Conservation (phyloP, 2,113 vertebrate species). For the Grallaria varia region DNA sequence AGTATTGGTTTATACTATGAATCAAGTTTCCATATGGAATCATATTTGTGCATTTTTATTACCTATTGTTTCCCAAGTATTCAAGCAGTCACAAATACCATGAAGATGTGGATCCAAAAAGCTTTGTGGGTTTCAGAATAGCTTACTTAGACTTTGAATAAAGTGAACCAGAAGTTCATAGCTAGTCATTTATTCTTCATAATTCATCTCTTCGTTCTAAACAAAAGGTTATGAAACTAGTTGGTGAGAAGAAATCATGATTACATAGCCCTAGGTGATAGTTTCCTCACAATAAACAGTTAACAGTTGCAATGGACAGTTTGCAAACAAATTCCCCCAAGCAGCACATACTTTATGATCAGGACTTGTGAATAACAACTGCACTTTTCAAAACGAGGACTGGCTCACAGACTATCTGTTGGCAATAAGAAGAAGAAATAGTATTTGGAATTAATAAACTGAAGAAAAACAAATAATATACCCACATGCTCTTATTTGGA, state of each 20-base stretch:
- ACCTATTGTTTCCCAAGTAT: conserved; percentile 11
- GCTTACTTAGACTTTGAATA: not conserved
- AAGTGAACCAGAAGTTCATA: not conserved
- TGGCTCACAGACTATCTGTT: not conserved
- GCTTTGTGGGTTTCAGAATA: not conserved
- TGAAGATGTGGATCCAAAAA: not conserved
- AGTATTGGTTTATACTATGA: not conserved
- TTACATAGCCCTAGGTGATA: not conserved
- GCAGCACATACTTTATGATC: not conserved
- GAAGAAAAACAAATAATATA: conserved; percentile 15
- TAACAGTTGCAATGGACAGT: not conserved
- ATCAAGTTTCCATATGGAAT: not conserved
- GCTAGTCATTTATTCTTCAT: not conserved
- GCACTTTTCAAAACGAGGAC: not conserved
- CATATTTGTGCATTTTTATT: not conserved
- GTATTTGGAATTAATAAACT: conserved; percentile 2
- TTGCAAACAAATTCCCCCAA: not conserved
- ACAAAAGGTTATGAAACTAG: not conserved
- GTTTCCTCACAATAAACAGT: not conserved
- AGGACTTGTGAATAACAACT: not conserved
- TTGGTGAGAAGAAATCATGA: not conserved
- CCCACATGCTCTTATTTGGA: conserved; percentile 34
- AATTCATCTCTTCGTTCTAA: not conserved
- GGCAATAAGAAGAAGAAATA: not conserved
- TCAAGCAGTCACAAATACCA: not conserved